Base-by-base conservation (phyloP, 2,113 vertebrate genomes). In the Rhabdomys dilectus region DNA sequence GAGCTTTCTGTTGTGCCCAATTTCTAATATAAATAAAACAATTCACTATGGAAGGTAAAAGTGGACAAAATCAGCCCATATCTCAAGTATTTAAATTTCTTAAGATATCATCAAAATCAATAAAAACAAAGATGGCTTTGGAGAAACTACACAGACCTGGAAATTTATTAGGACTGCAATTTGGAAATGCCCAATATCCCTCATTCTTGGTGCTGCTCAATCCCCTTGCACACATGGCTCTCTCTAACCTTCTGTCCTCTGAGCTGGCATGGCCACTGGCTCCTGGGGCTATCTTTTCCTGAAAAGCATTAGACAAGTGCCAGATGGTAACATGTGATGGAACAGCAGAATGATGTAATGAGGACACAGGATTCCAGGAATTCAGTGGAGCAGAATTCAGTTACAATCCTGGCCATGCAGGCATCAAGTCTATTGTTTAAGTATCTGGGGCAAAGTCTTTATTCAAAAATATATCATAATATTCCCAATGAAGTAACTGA, bases 241-340 rank as follows among this genome's bases (percentile, higher is more conserved):
- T 42, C 51, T 51, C 88, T 64, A 0, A 0, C 42, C 34, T 56
- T 95, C 82, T 90, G 68, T 95, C 93, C 78, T 91, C 84, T 45
- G 68, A 72, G 26, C 70, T 89, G 84, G 62, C 72, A 70, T 84
- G 93, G 42, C 17, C 84, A 51, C 0, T 13, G 78, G 93, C 89
- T 90, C 93, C 93, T 68, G 64, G 78, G 90, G 96, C 75, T 75
- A 17, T 62, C 42, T 73, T 91, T 97, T 97, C 97, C 96, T 98
- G 88, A 91, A 97, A 97, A 98, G 93, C 88, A 56, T 39, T 48
- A 73, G 62, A 75, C 39, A 22, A 45, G 64, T 94, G 89, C 93
- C 97, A 97, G 96, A 91, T 96, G 96, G 96, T 0, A 5, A 89
- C 87, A 70, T 51, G 89, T 89, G 92, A 94, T n/a, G n/a, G 77